These are phyloP conservation scores for Cryptocheilus praepositus DNA, from an alignment of 2,888 invertebrate species.

Conservation along the genomic window DNA sequence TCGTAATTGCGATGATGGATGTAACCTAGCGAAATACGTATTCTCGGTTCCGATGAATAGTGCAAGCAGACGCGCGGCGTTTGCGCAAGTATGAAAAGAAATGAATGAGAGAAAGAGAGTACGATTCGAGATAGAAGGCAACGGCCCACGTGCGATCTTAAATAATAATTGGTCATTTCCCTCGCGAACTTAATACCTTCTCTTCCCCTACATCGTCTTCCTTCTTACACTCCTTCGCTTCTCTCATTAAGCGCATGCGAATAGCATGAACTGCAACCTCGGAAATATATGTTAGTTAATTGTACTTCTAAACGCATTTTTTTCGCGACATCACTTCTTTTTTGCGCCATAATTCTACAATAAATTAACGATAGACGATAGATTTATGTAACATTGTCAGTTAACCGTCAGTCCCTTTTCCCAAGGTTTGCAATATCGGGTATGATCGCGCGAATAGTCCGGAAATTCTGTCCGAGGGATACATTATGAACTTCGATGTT, in stretches of 20 bases:
- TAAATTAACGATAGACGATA: neutral
- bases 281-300: constrained; percentile 61
- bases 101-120: no score
- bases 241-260: neutral
- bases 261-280: constrained; percentile 6
- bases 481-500: constrained; percentile 41
- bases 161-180: constrained; percentile 66
- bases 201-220: neutral
- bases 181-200: constrained; percentile 41
- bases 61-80: no score
- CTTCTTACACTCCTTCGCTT: neutral
- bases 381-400: no score
- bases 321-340: neutral
- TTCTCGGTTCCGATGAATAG: no score
- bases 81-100: no score
- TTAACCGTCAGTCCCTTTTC: no score
- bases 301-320: constrained; percentile 3
- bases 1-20: no score
- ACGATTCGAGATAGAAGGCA: neutral
- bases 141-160: constrained; percentile 59
- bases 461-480: no score
- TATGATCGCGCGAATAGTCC: no score
- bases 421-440: no score
- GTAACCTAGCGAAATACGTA: no score
- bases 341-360: neutral